phyloP scores from a whole-genome alignment of 92 coral and sea anemone species.

The Paramuricea clavata region DNA sequence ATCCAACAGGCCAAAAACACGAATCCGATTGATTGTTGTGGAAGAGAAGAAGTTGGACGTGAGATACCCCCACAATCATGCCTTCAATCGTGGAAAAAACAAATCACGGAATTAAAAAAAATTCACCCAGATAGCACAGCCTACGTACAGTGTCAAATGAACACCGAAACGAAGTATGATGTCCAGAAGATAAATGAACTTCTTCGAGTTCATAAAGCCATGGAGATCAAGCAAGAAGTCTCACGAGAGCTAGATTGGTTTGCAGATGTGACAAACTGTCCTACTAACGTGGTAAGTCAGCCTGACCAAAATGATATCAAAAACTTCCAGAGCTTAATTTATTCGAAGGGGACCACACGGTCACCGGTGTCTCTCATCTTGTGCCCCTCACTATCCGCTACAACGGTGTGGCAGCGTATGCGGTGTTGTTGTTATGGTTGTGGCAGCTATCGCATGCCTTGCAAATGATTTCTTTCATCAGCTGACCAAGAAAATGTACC shows the following conservation, averaged over 20 bases:
- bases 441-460: conserved; percentile 37
- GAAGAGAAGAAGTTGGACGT: not conserved
- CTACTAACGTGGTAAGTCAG: not conserved
- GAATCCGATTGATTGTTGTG: not conserved
- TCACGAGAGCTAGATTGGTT: not conserved
- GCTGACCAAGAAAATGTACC: not conserved
- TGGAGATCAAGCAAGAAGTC: not conserved
- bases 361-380: not conserved
- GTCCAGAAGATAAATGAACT: not conserved
- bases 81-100: too few relatives aligned
- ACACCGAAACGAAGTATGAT: too few relatives aligned
- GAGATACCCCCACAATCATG: too few relatives aligned
- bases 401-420: conserved; percentile 44
- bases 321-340: not conserved
- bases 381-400: conserved; percentile 32
- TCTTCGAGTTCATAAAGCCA: not conserved
- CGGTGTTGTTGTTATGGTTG: conserved; percentile 39
- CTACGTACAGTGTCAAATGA: not conserved
- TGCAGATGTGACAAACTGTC: not conserved
- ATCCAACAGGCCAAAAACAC: not conserved
- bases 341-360: not conserved
- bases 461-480: conserved; percentile 22
- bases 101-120: not conserved
- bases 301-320: not conserved
- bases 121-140: not conserved